Conservation (phyloP, 2,888 invertebrate genomes). For the Eupsilia transversa region DNA sequence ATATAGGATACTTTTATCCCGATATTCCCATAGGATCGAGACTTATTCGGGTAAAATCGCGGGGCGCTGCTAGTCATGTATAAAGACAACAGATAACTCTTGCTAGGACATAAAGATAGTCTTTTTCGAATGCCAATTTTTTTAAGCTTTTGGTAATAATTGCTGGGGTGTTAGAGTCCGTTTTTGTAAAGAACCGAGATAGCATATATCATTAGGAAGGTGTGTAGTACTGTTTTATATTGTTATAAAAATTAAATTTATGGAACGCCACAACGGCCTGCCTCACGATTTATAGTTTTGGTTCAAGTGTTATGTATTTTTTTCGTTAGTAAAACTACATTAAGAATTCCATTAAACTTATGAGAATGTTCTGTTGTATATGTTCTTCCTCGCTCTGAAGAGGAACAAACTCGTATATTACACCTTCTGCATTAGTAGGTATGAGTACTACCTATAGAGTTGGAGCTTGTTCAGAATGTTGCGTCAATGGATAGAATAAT, state of each 20-base stretch:
- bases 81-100: not conserved
- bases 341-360: conserved; percentile 77
- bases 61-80: too few relatives aligned
- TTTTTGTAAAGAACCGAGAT: not conserved
- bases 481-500: conserved; percentile 52
- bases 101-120: not conserved
- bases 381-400: conserved; percentile 73
- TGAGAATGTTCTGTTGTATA: conserved; percentile 78
- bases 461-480: conserved; percentile 41
- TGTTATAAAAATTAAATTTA: conserved; percentile 35
- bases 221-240: conserved; percentile 18
- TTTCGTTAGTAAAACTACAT: conserved; percentile 64
- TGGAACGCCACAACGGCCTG: conserved; percentile 36
- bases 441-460: conserved; percentile 53
- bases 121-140: not conserved
- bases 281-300: conserved; percentile 53
- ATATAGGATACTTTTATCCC: too few relatives aligned
- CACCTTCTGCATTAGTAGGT: conserved; percentile 79
- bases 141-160: not conserved
- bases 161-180: not conserved
- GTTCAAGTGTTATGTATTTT: conserved; percentile 73
- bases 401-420: conserved; percentile 76
- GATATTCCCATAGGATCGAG: too few relatives aligned
- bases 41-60: too few relatives aligned
- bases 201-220: not conserved